Conservation (phyloP, 2,113 vertebrate genomes). For the Vicugna pacos region DNA sequence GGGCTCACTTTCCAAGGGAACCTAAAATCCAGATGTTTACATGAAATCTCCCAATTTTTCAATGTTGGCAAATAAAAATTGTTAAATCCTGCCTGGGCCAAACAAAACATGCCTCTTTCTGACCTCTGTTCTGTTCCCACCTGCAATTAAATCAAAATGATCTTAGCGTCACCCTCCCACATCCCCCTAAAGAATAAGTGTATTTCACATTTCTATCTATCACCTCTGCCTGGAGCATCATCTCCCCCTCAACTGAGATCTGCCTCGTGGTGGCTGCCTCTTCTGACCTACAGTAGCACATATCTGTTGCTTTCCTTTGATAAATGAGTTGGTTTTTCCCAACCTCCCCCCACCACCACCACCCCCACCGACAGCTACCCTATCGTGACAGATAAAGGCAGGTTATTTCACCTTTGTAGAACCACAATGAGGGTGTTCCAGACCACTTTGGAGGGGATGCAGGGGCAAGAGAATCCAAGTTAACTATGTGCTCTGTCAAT, state of each 20-base stretch:
- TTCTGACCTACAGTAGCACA: neutral
- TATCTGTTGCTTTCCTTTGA: conserved; percentile 24
- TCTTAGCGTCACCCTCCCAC: neutral
- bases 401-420: conserved; percentile 17
- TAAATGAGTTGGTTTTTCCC: neutral
- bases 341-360: neutral
- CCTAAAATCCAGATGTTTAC: conserved; percentile 8
- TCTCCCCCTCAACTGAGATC: neutral
- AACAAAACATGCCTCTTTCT: conserved; percentile 5
- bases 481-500: neutral
- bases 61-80: conserved; percentile 25
- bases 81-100: neutral
- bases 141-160: neutral
- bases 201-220: conserved; percentile 34
- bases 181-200: neutral
- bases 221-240: neutral
- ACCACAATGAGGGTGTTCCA: neutral
- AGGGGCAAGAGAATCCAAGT: neutral
- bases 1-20: conserved; percentile 1
- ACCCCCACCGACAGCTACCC: neutral
- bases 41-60: conserved; percentile 1
- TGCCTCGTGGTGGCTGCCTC: neutral
- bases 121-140: neutral
- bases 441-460: neutral
- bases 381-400: neutral